These are phyloP conservation scores for Amblyopsis rosae DNA, from an alignment of 2,113 vertebrate genomes.

Conservation along the genomic window DNA sequence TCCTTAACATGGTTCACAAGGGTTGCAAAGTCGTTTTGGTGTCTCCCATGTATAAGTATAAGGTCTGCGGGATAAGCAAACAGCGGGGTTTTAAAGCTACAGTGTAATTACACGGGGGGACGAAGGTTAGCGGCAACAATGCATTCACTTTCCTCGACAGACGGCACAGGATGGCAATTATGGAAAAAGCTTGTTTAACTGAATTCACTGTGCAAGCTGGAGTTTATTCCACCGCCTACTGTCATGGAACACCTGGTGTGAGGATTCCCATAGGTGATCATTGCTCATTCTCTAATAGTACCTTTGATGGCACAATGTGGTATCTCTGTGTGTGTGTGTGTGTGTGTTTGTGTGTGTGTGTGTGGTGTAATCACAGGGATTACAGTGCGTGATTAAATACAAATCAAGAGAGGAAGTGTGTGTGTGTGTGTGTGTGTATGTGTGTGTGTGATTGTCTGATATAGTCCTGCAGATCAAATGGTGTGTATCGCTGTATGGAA, in stretches of 20 bases:
- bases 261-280: constrained; percentile 51
- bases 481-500: no score
- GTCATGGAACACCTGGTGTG: constrained; percentile 56
- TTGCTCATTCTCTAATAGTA: constrained; percentile 41
- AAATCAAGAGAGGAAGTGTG: no score
- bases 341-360: no score
- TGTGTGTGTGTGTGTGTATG: no score
- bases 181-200: constrained; percentile 37
- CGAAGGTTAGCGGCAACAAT: constrained; percentile 46
- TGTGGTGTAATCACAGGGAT: constrained; percentile 18
- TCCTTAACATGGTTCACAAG: constrained; percentile 47
- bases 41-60: constrained; percentile 24
- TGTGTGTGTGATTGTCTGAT: no score
- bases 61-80: constrained; percentile 42
- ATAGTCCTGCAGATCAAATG: no score
- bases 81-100: constrained; percentile 33
- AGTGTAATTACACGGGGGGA: constrained; percentile 41
- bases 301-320: constrained; percentile 51
- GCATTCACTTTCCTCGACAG: constrained; percentile 11
- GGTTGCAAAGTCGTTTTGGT: constrained; percentile 52
- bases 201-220: constrained; percentile 24
- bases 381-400: no score
- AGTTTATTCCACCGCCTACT: constrained; percentile 53
- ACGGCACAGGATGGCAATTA: constrained; percentile 42
- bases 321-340: constrained; percentile 3